A percentile compares a stretch with the other conserved stretches of the same genome.
Evolutionary conservation across 2,797 vertebrate genomes (phyloP).

Genomic region (Cercopithecus mitis): DNA sequence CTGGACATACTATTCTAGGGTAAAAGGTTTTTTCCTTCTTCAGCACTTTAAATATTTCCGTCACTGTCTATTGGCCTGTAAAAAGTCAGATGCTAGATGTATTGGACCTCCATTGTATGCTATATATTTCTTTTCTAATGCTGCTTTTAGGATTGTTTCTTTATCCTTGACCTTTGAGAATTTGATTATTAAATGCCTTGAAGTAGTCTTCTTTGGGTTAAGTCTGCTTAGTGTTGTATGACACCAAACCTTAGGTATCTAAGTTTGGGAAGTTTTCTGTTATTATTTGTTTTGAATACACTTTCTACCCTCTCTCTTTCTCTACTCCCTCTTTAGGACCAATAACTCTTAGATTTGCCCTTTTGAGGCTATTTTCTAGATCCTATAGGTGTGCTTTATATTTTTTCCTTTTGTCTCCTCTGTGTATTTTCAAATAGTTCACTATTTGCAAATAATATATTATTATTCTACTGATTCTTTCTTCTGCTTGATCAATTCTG

Average conservation of each 20-base stretch:
- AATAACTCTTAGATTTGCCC: not conserved
- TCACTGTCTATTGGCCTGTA: not conserved
- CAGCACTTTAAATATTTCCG: not conserved
- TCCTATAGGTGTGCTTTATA: not conserved
- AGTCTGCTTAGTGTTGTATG: not conserved
- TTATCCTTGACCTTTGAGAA: not conserved
- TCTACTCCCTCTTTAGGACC: not conserved
- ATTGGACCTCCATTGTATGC: not conserved
- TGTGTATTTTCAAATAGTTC: not conserved
- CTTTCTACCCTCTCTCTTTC: not conserved
- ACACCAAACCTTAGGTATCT: not conserved
- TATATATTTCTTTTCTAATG: not conserved
- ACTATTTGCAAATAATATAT: not conserved
- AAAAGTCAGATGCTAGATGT: not conserved
- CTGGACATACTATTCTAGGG: too few relatives aligned
- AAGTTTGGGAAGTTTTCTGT: not conserved
- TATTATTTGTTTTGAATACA: not conserved
- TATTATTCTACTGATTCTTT: not conserved
- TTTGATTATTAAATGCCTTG: not conserved
- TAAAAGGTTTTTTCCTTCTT: not conserved
- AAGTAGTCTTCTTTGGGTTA: not conserved
- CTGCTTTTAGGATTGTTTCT: not conserved
- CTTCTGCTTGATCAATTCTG: not conserved
- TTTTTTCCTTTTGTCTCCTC: not conserved
- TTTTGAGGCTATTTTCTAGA: not conserved